Evolutionary conservation across 2,888 invertebrate genomes (phyloP).

Genomic region (Glaucopsyche alexis): DNA sequence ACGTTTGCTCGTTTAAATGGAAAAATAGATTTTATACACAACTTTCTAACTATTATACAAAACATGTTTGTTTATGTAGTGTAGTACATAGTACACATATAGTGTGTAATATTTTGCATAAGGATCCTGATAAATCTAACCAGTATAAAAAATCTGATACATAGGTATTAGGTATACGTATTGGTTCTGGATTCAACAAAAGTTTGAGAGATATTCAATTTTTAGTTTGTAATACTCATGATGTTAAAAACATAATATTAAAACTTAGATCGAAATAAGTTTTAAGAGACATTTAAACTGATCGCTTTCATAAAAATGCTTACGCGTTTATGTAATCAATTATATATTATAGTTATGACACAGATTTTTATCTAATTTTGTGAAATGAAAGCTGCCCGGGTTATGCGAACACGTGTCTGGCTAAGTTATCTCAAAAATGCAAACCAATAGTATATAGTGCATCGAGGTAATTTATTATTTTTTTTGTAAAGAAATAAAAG

Average conservation of each 20-base stretch:
- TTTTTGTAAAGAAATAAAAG: background rate
- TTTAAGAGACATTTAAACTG: background rate
- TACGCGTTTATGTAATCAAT: background rate
- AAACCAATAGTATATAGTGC: background rate
- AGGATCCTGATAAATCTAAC: background rate
- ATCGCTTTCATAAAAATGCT: background rate
- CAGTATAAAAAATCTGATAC: background rate
- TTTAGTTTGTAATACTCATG: background rate
- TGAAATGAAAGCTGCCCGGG: constrained; percentile 3
- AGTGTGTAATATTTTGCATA: background rate
- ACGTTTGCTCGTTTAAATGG: constrained; percentile 25
- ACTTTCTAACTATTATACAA: constrained; percentile 24
- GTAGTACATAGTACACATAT: background rate
- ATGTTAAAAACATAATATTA: too few species aligned
- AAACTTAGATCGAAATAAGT: too few species aligned
- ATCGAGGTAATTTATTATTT: background rate
- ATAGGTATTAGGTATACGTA: too few species aligned
- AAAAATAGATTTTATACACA: constrained; percentile 24
- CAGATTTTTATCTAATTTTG: constrained; percentile 25
- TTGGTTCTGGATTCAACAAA: background rate
- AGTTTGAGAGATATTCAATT: background rate
- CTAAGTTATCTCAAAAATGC: background rate
- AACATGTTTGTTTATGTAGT: constrained; percentile 17
- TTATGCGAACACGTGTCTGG: background rate
- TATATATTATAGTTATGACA: background rate